Percentiles rank a stretch among this genome's conserved stretches.
phyloP scores from a whole-genome alignment of 2,888 invertebrate genomes.

The Conops quadrifasciatus region DNA sequence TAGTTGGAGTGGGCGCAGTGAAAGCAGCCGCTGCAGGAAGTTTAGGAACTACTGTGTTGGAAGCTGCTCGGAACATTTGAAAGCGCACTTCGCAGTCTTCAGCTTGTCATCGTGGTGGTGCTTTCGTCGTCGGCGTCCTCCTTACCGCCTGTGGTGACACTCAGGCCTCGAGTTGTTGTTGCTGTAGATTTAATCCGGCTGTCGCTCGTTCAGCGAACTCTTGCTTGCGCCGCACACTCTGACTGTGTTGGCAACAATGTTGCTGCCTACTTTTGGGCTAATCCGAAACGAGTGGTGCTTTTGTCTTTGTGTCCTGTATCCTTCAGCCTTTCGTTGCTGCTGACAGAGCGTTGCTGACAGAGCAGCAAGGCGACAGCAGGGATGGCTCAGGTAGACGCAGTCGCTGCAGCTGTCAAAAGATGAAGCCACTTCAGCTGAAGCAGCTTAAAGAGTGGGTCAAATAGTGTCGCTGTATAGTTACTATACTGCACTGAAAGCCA shows the following conservation, averaged over 20 bases:
- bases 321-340: neutral
- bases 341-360: neutral
- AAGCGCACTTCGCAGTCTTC: constrained; percentile 12
- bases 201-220: constrained; percentile 22
- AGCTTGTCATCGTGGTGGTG: constrained; percentile 21
- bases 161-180: neutral
- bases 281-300: constrained; percentile 22
- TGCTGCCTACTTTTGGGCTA: constrained; percentile 37
- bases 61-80: constrained; percentile 22
- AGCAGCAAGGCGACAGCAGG: neutral
- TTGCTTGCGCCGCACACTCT: neutral
- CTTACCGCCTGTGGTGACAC: neutral
- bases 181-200: neutral
- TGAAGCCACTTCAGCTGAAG: neutral
- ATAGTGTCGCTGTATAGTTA: too few species aligned
- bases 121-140: constrained; percentile 3
- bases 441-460: neutral
- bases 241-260: too few species aligned
- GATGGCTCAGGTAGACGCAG: neutral
- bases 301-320: constrained; percentile 15
- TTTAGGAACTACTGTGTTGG: constrained; percentile 33
- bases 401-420: constrained; percentile 3
- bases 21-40: constrained; percentile 24
- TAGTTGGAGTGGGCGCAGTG: constrained; percentile 27
- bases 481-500: neutral